Percentiles rank a stretch among this genome's conserved stretches.
phyloP scores from a whole-genome alignment of 1,140 invertebrate species.

The Platyscapa corneri region DNA sequence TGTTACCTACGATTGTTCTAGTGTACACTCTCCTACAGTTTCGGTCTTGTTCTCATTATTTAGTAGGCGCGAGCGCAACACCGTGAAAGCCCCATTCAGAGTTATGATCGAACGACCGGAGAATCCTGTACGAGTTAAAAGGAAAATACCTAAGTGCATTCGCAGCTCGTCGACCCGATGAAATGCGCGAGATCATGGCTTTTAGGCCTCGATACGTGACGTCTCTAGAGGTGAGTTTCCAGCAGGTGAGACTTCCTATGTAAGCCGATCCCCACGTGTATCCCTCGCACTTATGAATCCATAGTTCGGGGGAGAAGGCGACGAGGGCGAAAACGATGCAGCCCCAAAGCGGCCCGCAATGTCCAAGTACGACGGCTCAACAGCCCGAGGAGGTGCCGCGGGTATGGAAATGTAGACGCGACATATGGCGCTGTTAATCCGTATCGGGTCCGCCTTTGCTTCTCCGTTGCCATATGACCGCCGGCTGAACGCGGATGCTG shows the following conservation, averaged over 20 bases:
- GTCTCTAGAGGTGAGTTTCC: not conserved
- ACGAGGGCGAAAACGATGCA: not conserved
- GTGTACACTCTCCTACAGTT: too few species aligned
- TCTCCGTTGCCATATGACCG: slow-evolving; percentile 56
- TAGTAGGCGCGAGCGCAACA: too few species aligned
- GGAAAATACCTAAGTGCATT: too few species aligned
- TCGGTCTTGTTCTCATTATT: too few species aligned
- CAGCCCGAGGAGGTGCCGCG: not conserved
- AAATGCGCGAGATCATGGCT: too few species aligned
- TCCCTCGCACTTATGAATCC: too few species aligned
- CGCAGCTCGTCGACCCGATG: too few species aligned
- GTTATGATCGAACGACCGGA: too few species aligned
- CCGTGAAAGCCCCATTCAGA: too few species aligned
- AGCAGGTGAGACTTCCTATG: slow-evolving; percentile 28
- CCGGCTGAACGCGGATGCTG: not conserved
- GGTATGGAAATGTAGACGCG: slow-evolving; percentile 39
- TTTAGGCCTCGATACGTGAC: not conserved
- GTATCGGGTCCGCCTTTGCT: slow-evolving; percentile 52
- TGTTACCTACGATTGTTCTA: too few species aligned
- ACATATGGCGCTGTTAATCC: slow-evolving; percentile 65
- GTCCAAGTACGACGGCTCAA: not conserved
- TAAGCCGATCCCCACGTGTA: slow-evolving; percentile 28
- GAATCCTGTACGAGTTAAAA: too few species aligned
- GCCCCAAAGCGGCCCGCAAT: slow-evolving; percentile 44
- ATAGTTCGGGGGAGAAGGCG: not conserved